Percentiles rank a stretch among this genome's conserved stretches.
Conservation (phyloP, 2,797 vertebrate genomes). For the Dendrocincla fuliginosa region DNA sequence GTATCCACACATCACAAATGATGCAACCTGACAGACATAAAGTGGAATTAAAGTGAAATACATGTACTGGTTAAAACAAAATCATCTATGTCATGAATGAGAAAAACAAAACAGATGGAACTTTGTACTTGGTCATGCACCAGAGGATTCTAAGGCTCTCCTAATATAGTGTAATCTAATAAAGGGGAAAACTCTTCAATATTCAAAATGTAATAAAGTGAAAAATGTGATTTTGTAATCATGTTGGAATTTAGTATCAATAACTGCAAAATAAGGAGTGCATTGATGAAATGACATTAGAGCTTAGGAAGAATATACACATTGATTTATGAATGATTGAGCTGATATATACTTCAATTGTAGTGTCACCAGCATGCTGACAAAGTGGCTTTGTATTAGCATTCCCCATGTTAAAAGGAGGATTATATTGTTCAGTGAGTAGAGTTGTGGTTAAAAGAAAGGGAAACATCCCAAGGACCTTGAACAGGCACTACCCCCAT, state of each 20-base stretch:
- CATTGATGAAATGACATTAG: conserved; percentile 47
- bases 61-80: conserved; percentile 69
- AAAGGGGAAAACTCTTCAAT: conserved; percentile 46
- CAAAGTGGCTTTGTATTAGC: conserved; percentile 45
- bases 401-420: neutral
- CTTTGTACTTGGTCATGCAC: conserved; percentile 70
- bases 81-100: conserved; percentile 68
- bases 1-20: conserved; percentile 55
- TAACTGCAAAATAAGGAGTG: conserved; percentile 54
- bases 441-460: neutral
- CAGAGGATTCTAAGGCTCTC: conserved; percentile 67
- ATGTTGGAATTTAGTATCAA: conserved; percentile 71
- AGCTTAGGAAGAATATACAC: conserved; percentile 35
- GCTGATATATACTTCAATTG: conserved; percentile 23
- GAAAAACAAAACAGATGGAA: conserved; percentile 74
- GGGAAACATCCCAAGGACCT: neutral
- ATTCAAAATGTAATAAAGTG: conserved; percentile 70
- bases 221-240: conserved; percentile 65
- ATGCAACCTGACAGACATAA: conserved; percentile 73
- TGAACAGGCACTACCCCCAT: neutral
- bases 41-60: conserved; percentile 71
- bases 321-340: conserved; percentile 43
- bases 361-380: conserved; percentile 20
- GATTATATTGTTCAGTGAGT: neutral
- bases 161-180: conserved; percentile 73